Evolutionary conservation across 2,888 invertebrate species (phyloP).

Genomic region (Graphium colonna): DNA sequence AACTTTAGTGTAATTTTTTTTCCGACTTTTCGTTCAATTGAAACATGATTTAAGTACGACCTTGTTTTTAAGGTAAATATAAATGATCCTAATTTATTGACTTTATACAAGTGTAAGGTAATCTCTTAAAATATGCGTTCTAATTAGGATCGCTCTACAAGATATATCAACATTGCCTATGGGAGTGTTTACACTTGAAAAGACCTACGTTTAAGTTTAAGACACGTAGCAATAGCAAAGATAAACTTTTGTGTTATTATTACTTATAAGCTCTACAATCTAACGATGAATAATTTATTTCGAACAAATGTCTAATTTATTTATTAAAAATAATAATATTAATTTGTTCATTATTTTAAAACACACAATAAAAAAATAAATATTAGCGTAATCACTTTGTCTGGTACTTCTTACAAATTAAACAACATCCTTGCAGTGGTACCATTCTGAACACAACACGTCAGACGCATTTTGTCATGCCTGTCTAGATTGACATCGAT

Average conservation of each 20-base stretch:
- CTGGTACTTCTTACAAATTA: conserved; percentile 2
- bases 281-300: neutral
- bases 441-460: conserved; percentile 13
- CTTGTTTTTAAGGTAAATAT: too few relatives aligned
- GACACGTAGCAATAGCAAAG: conserved; percentile 14
- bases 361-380: conserved; percentile 17
- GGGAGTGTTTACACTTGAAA: neutral
- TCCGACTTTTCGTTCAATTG: too few relatives aligned
- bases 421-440: conserved; percentile 9
- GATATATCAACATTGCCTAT: too few relatives aligned
- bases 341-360: conserved; percentile 11
- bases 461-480: neutral
- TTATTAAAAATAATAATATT: conserved; percentile 2
- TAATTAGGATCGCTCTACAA: too few relatives aligned
- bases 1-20: too few relatives aligned
- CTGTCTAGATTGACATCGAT: neutral
- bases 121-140: too few relatives aligned
- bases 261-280: neutral
- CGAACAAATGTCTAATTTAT: neutral
- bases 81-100: too few relatives aligned
- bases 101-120: too few relatives aligned
- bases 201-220: conserved; percentile 13
- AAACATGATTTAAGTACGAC: too few relatives aligned
- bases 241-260: conserved; percentile 21
- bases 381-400: conserved; percentile 7